Percentiles rank a stretch among this genome's conserved stretches.
These are phyloP conservation scores for Drymodes brunneopygia DNA, from an alignment of 2,113 vertebrate species.

Conservation along the genomic window DNA sequence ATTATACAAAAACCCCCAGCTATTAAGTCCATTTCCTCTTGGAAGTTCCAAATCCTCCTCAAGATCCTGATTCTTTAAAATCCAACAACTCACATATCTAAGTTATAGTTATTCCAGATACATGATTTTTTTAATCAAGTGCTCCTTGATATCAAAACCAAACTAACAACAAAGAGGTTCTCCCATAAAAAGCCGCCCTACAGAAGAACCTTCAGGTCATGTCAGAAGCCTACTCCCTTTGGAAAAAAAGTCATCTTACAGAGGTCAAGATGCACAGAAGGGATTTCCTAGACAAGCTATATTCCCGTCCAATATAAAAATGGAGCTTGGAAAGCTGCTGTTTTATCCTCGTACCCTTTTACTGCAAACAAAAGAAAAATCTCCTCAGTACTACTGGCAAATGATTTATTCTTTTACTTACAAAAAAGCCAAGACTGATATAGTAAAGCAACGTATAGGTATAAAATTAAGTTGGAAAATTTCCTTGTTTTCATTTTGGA, in stretches of 20 bases:
- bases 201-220: neutral
- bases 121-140: neutral
- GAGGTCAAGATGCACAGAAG: neutral
- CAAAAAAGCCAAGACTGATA: rapidly evolving
- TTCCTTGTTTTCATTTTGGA: neutral
- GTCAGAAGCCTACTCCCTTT: neutral
- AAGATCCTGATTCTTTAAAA: neutral
- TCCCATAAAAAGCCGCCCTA: neutral
- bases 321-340: neutral
- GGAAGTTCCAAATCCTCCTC: neutral
- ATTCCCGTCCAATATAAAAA: neutral
- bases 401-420: neutral
- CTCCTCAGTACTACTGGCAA: neutral
- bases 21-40: neutral
- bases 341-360: neutral
- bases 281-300: neutral
- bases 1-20: neutral
- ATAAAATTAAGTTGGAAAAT: neutral
- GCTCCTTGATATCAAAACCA: neutral
- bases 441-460: neutral
- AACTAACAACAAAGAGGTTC: neutral
- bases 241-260: neutral
- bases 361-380: neutral
- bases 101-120: neutral
- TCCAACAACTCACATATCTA: neutral